Base-by-base conservation (phyloP, 2,113 vertebrate species). In the Caranx melampygus region DNA sequence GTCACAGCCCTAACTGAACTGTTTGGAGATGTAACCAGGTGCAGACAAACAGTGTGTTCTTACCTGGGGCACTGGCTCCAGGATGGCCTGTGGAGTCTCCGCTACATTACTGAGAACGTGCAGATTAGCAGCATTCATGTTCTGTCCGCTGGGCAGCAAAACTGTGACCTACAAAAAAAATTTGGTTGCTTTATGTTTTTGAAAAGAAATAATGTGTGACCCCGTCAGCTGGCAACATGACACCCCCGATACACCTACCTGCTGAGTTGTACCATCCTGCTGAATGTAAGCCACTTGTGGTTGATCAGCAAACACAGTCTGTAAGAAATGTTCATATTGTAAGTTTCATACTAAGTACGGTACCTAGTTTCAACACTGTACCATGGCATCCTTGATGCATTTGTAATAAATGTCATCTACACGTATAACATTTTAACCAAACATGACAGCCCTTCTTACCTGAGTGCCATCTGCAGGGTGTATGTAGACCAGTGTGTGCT, bases 261-360 rank as follows among this genome's bases (percentile, higher is more conserved):
- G 98, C 85, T 99, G 98, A 11, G 98, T 95, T 51, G 97, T 96
- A 16, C 97, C 96, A 91, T 99, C 98, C 90, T 99, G 98, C 54
- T 99, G 98, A 76, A 99, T 98, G 6, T 98, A 99, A 42, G 98
- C 95, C 87, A 99, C 97, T 89, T 99, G 98, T 70, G 97, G 96
- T 54, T 98, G 97, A 90, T 99, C 98, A 90, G 97, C 95, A 94
- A 99, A 99, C 75, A 99, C 96, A 75, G 96, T 91, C 98, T 99
- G 78, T 31, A 62, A 71, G 9, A 58, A 45, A 66, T 10, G 18
- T 6, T 7, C 6, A 18, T 45, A 8, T 49, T 49, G 7, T n/a
- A 2, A 6, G 49, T 64, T 57, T 34, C 31, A 58, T 9, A 62
- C 6, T 49, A 18, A 18, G 16, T 20, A 18, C 47, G 18, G 6